Base-by-base conservation (phyloP, 2,888 invertebrate species). In the Drosophila barbarae region DNA sequence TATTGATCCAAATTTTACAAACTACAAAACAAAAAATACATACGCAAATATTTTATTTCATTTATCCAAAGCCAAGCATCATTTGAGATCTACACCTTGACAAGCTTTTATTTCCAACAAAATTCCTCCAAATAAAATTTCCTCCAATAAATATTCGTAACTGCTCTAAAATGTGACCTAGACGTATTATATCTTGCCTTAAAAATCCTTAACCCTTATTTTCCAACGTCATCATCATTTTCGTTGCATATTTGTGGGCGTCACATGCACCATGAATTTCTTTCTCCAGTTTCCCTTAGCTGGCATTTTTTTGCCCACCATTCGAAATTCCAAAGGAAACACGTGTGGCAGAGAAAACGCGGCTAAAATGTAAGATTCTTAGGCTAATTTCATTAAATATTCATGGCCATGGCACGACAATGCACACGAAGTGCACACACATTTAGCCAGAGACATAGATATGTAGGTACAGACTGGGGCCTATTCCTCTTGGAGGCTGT, bases 301-400 rank as follows among this genome's bases (percentile, higher is more conserved):
- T 28, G 35, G 42, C 42, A 23, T 23, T 28, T 50, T 46, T 47
- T 21, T 9, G 13, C 32, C 21, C 38, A 30, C 21, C 34, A 55
- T 58, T 52, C 26, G 23, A 49, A 67, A 67, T 70, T 46, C 55
- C 70, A 58, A 49, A n/a, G 47, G 38, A 54, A 69, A 54, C 64
- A 64, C 63, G 69, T 61, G 59, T 53, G 55, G 36, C 56, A n/a
- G 38, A 13, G 36, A 66, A 57, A 64, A 74, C 76, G 68, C 79
- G 73, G 51, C 67, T 26, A 53, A 59, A 63, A 44, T 69, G 70
- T 66, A 75, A 70, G 77, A 61, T 70, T 68, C 80, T 77, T 69
- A 77, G 72, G 73, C 83, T 82, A 83, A 82, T 82, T 81, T 83
- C 81, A 82, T 83, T 83, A 81, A 81, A 77, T 76, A 82, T 82